Conservation (phyloP, 2,113 vertebrate species). For the Irena cyanogastra region DNA sequence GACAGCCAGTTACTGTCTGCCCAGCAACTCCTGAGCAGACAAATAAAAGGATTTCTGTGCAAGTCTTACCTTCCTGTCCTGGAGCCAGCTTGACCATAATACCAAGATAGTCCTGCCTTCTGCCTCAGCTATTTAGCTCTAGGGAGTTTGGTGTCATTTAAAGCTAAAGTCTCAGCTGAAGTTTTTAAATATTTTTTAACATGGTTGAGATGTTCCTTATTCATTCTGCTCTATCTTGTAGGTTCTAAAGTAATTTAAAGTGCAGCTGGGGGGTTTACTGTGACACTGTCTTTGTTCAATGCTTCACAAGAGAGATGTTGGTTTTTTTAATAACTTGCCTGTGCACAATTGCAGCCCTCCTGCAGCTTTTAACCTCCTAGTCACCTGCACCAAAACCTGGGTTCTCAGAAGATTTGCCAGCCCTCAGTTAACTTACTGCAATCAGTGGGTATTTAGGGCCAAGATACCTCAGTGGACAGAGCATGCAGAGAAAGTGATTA, state of each 20-base stretch:
- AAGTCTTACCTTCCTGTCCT: neutral
- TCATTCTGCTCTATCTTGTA: neutral
- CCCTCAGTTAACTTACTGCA: neutral
- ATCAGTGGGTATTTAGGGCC: neutral
- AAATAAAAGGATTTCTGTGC: neutral
- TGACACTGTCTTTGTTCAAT: neutral
- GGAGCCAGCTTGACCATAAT: neutral
- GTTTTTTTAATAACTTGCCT: neutral
- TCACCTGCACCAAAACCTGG: neutral
- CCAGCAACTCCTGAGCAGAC: neutral
- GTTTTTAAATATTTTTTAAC: neutral
- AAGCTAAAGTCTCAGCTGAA: neutral
- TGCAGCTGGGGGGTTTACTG: neutral
- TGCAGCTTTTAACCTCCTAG: neutral
- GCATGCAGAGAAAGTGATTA: neutral
- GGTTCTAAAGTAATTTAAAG: neutral
- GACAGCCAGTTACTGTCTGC: neutral
- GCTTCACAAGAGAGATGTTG: neutral
- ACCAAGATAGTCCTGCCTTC: neutral
- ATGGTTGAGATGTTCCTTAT: neutral
- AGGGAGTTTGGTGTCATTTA: neutral
- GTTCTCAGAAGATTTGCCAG: neutral
- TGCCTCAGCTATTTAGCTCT: neutral
- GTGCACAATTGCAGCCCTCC: neutral
- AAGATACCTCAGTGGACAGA: neutral